A percentile compares a stretch with the other conserved stretches of the same genome.
These are phyloP conservation scores for Eurosta solidaginis DNA, from an alignment of 1,140 invertebrate genomes.

Conservation along the genomic window DNA sequence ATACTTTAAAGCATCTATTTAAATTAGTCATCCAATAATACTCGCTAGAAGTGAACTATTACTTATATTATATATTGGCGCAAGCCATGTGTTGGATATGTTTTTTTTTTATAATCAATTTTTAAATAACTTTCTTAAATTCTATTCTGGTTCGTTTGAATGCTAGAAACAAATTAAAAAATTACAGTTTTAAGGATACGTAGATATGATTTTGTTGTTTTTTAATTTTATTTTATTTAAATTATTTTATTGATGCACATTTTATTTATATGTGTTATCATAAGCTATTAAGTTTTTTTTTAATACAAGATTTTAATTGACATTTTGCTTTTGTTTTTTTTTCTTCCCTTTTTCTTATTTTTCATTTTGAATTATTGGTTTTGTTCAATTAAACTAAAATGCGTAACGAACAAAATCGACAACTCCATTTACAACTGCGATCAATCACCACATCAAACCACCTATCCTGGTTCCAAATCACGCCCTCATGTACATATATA, in stretches of 20 bases:
- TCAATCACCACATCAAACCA: not conserved
- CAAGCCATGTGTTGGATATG: too few relatives aligned
- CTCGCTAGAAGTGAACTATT: too few relatives aligned
- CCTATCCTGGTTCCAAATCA: not conserved
- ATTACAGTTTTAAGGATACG: too few relatives aligned
- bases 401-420: not conserved
- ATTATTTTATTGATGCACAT: not conserved
- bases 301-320: conserved; percentile 31
- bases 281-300: not conserved
- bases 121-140: too few relatives aligned
- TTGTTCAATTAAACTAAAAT: conserved; percentile 47
- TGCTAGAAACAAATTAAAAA: too few relatives aligned
- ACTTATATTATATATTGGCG: too few relatives aligned
- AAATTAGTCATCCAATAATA: too few relatives aligned
- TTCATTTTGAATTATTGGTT: conserved; percentile 39
- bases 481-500: not conserved
- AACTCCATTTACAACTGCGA: not conserved
- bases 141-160: too few relatives aligned
- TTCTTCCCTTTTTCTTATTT: conserved; percentile 57
- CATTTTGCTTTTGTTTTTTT: conserved; percentile 34
- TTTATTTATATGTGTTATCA: not conserved
- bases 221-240: not conserved
- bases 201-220: too few relatives aligned
- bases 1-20: too few relatives aligned
- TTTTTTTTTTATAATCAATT: too few relatives aligned